phyloP scores from a whole-genome alignment of 2,888 invertebrate genomes.

The Protonemura montana region DNA sequence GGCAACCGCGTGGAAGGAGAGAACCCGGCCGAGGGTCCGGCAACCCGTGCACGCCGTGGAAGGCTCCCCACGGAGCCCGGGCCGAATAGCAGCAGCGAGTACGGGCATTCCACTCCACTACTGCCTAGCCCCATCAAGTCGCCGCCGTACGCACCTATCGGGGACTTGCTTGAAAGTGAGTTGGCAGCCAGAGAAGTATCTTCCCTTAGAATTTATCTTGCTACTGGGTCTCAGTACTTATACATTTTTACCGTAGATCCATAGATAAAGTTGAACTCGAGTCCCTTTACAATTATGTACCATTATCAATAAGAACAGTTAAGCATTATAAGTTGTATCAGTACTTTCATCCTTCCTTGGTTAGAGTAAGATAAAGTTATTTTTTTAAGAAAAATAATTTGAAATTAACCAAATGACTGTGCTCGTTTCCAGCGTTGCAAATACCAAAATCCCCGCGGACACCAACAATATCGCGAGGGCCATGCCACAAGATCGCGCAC shows the following conservation, averaged over 20 bases:
- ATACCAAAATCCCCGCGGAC: conserved; percentile 78
- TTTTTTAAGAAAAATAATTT: too few species aligned
- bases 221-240: too few species aligned
- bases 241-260: too few species aligned
- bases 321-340: too few species aligned
- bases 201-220: too few species aligned
- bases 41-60: conserved; percentile 59
- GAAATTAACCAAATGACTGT: background rate
- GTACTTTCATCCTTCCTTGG: too few species aligned
- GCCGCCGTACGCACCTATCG: conserved; percentile 63
- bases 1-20: conserved; percentile 68
- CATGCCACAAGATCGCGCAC: conserved; percentile 91
- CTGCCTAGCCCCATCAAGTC: conserved; percentile 68
- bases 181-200: conserved; percentile 39
- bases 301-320: too few species aligned
- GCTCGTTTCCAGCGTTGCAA: conserved; percentile 59
- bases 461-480: conserved; percentile 76
- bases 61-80: conserved; percentile 69
- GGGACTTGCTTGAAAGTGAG: conserved; percentile 62
- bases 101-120: conserved; percentile 61
- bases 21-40: conserved; percentile 52
- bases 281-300: too few species aligned
- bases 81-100: conserved; percentile 58
- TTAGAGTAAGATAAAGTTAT: too few species aligned
- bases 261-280: too few species aligned